These are phyloP conservation scores for Nebria salina DNA, from an alignment of 2,888 invertebrate species.

Conservation along the genomic window DNA sequence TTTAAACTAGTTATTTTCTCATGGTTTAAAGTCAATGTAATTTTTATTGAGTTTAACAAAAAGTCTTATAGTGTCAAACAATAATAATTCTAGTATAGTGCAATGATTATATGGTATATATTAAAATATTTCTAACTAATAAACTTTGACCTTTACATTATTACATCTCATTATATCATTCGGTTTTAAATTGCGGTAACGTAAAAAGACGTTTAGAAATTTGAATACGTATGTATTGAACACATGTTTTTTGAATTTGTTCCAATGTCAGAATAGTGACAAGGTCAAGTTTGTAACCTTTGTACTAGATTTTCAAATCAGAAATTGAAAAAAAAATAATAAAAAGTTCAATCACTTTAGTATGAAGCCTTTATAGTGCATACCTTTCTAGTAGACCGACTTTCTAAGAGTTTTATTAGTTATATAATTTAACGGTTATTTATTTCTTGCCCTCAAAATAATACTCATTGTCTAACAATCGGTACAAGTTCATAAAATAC, in stretches of 20 bases:
- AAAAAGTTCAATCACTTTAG: neutral
- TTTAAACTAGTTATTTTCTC: neutral
- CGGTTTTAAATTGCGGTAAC: neutral
- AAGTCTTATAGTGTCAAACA: too few relatives aligned
- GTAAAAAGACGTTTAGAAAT: slow-evolving; percentile 1
- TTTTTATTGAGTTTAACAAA: neutral
- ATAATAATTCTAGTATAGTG: too few relatives aligned
- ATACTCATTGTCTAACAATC: neutral
- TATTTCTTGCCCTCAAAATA: neutral
- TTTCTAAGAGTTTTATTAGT: neutral
- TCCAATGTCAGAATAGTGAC: neutral
- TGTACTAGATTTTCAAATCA: neutral
- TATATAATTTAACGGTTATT: slow-evolving; percentile 1
- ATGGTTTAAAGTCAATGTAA: neutral
- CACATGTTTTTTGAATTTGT: neutral
- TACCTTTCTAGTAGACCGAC: neutral
- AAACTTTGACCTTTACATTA: neutral
- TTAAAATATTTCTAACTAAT: neutral
- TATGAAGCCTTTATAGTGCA: neutral
- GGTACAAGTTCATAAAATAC: neutral
- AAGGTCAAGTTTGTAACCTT: neutral
- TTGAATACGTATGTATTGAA: neutral
- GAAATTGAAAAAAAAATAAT: neutral
- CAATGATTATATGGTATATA: too few relatives aligned
- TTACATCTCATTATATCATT: neutral